phyloP scores from a whole-genome alignment of 1,140 invertebrate species.

The Manduca sexta region DNA sequence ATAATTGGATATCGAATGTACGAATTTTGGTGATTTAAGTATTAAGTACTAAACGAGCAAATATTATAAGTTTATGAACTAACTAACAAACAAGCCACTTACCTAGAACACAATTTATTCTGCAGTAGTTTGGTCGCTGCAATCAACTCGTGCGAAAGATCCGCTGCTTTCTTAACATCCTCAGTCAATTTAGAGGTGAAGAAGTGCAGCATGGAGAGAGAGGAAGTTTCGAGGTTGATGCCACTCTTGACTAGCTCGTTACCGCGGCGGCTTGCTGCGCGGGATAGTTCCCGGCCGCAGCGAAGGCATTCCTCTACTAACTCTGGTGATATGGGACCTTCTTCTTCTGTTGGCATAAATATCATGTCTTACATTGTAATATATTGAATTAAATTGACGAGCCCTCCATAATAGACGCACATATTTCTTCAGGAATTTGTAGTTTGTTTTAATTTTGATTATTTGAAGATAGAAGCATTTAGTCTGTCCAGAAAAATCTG shows the following conservation, averaged over 20 bases:
- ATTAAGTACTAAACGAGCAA: no score
- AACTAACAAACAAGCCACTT: conserved; percentile 6
- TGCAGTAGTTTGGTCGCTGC: conserved; percentile 55
- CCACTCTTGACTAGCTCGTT: conserved; percentile 48
- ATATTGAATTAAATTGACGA: no score
- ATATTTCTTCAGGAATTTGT: no score
- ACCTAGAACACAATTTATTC: conserved; percentile 49
- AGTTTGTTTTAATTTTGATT: no score
- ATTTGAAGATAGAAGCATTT: no score
- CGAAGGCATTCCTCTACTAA: conserved; percentile 43
- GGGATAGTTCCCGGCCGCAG: conserved; percentile 46
- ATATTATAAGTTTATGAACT: no score
- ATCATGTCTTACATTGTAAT: background rate
- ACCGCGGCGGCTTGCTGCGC: conserved; percentile 32
- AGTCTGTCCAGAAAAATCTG: no score
- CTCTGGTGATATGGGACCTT: conserved; percentile 34
- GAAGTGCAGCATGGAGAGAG: conserved; percentile 46
- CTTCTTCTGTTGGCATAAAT: conserved; percentile 22
- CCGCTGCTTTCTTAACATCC: conserved; percentile 43
- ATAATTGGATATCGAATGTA: no score
- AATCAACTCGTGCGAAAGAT: conserved; percentile 48
- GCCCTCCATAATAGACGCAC: no score
- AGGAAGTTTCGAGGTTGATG: conserved; percentile 35
- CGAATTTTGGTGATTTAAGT: no score
- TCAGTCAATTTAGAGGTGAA: conserved; percentile 38